Evolutionary conservation across 1,140 invertebrate genomes (phyloP).

Genomic region (Scylla paramamosain): DNA sequence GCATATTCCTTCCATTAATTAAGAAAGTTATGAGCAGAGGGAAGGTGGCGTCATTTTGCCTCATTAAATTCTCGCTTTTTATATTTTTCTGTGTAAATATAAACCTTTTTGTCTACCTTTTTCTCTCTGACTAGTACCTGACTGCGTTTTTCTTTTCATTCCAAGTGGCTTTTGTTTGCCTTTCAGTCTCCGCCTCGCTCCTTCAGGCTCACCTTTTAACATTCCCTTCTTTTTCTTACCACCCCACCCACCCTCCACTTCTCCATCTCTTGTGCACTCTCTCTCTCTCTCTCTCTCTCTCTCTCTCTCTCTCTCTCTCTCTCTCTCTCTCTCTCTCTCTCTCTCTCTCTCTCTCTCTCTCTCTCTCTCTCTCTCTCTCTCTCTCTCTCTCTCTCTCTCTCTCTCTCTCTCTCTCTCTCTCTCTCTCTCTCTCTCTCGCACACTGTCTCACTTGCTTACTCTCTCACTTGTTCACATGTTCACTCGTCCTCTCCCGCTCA

Average conservation of each 20-base stretch:
- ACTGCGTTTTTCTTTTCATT: too few species aligned
- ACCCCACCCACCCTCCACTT: background rate
- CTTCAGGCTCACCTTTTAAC: too few species aligned
- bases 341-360: background rate
- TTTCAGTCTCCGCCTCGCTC: too few species aligned
- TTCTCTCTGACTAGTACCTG: background rate
- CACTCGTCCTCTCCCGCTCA: too few species aligned
- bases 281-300: conserved; percentile 12
- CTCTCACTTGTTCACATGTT: too few species aligned
- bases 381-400: background rate
- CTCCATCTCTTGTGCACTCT: background rate
- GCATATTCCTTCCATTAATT: background rate
- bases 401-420: background rate
- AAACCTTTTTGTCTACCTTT: background rate
- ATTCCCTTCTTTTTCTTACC: too few species aligned
- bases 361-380: background rate
- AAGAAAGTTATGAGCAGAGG: background rate
- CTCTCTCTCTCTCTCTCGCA: too few species aligned
- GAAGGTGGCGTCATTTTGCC: background rate
- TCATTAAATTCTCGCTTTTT: background rate
- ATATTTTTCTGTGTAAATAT: background rate
- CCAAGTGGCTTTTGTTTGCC: too few species aligned
- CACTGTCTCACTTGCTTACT: too few species aligned
- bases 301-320: background rate
- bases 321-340: conserved; percentile 8